Percentiles rank a stretch among this genome's conserved stretches.
phyloP scores from a whole-genome alignment of 2,797 vertebrate species.

The Girardinus metallicus region DNA sequence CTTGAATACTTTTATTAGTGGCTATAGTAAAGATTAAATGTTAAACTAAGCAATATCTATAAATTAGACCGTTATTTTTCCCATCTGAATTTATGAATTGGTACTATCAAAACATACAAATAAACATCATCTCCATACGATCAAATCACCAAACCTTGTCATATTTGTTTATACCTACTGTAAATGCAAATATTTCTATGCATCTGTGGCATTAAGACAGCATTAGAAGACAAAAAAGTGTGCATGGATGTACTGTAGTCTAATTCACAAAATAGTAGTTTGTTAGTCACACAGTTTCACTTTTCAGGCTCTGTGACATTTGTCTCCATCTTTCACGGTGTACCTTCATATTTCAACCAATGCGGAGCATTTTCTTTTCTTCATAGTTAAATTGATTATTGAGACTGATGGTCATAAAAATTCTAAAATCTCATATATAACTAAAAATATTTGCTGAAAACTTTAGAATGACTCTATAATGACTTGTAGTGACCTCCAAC shows the following conservation, averaged over 20 bases:
- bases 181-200: neutral
- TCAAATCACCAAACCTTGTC: neutral
- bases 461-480: neutral
- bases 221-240: neutral
- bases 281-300: neutral
- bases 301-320: neutral
- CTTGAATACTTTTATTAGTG: slow-evolving; percentile 13
- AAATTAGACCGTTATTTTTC: slow-evolving; percentile 15
- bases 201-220: slow-evolving; percentile 1
- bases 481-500: neutral
- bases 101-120: neutral
- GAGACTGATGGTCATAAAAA: neutral
- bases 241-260: neutral
- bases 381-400: neutral
- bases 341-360: neutral
- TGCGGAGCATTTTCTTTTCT: neutral
- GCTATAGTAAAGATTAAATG: slow-evolving; percentile 1
- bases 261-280: neutral
- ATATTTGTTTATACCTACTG: neutral
- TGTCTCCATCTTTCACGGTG: neutral
- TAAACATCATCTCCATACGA: neutral
- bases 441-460: neutral
- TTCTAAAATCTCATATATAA: neutral
- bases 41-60: slow-evolving; percentile 15
- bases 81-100: neutral